Evolutionary conservation across 2,888 invertebrate species (phyloP), one percentile per base, ranked within the genome.

Genomic region (Tenthredo notha): DNA sequence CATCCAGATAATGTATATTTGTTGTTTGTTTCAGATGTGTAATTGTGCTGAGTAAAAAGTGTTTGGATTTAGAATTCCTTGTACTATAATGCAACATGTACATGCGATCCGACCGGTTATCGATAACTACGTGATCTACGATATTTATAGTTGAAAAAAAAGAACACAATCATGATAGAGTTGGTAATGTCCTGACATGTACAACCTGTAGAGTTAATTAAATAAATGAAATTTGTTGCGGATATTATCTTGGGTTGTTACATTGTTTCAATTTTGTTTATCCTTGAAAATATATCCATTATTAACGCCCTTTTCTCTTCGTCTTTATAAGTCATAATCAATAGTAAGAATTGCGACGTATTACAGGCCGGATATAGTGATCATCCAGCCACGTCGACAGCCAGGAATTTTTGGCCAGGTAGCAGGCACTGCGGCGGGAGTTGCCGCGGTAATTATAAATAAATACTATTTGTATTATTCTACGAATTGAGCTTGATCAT

Each of bases 381-480:
- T 88, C 12, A 70, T 89, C 58, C 87, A 88, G 85, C 89, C 88
- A 9, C 86, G 85, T 47, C 85, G 83, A 86, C 84, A 85, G n/a
- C 87, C 88, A 58, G 89, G 88, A 85, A 77, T 86, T 10, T 84
- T 88, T 10, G 87, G 89, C 65, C 88, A 88, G 67, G 87, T 87
- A 84, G 89, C 87, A 33, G 89, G 89, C 83, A 90, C 89, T 12
- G 88, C 90, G 84, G 88, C 89, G 12, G 88, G 89, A 77, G 89
- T 89, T 47, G 89, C 88, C 47, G 89, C 88, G 88, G 89, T 90
- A 89, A 83, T 21, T 74, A 74, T 43, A 74, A 74, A 40, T 43
- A 74, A n/a, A n/a, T 37, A n/a, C 10, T 72, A 25, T 37, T 9
- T 37, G 74, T 74, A 74, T 25, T 18, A 43, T 74, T 74, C 25